Conservation (phyloP, 2,797 vertebrate genomes). For the Acanthurus tractus region DNA sequence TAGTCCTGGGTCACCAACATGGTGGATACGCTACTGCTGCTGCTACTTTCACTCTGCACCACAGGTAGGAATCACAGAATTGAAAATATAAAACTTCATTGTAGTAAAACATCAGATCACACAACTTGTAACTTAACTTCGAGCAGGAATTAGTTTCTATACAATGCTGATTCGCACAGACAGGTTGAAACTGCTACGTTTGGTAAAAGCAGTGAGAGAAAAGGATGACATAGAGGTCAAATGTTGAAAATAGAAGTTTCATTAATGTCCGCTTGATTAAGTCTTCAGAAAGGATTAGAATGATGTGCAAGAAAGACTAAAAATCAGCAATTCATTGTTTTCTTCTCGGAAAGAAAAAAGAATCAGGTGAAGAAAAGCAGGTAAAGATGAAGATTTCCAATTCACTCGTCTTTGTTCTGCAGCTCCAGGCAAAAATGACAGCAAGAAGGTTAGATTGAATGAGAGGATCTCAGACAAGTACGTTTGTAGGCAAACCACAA, state of each 20-base stretch:
- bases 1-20: constrained; percentile 99
- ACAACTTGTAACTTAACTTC: too few species aligned
- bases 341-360: constrained; percentile 25
- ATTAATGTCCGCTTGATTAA: constrained; percentile 17
- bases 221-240: constrained; percentile 19
- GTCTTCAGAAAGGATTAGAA: constrained; percentile 27
- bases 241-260: constrained; percentile 4
- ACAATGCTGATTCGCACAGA: too few species aligned
- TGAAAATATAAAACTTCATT: neutral
- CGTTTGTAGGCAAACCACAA: constrained; percentile 70
- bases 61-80: constrained; percentile 17
- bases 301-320: constrained; percentile 24
- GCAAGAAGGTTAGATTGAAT: constrained; percentile 52
- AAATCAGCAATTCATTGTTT: constrained; percentile 8
- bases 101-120: neutral
- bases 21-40: constrained; percentile 99
- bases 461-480: constrained; percentile 46
- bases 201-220: neutral
- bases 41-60: constrained; percentile 98
- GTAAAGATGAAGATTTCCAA: constrained; percentile 43
- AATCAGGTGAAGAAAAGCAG: constrained; percentile 46
- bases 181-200: neutral
- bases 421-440: constrained; percentile 58
- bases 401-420: constrained; percentile 57
- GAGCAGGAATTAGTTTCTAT: too few species aligned